Evolutionary conservation across 2,888 invertebrate genomes (phyloP).

Genomic region (Drosophila borborema): DNA sequence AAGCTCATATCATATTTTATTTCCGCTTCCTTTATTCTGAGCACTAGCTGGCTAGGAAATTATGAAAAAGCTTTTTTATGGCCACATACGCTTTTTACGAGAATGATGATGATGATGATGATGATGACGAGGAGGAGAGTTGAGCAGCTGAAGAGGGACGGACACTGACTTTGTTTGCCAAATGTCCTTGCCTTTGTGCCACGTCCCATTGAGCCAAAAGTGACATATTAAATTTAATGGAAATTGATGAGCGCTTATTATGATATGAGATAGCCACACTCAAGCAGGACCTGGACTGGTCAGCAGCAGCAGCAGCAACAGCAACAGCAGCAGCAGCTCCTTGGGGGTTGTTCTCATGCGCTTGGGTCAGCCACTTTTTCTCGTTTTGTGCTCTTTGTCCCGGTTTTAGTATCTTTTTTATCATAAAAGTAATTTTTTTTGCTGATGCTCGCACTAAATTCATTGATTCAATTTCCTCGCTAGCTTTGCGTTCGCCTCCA

Average conservation of each 20-base stretch:
- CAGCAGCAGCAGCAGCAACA: slow-evolving; percentile 1
- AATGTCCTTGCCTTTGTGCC: slow-evolving; percentile 37
- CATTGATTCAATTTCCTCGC: slow-evolving; percentile 76
- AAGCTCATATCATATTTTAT: slow-evolving; percentile 81
- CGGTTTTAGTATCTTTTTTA: slow-evolving; percentile 62
- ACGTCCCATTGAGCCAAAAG: slow-evolving; percentile 67
- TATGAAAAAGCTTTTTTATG: slow-evolving; percentile 84
- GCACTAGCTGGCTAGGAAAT: slow-evolving; percentile 66
- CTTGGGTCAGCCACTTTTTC: slow-evolving; percentile 47
- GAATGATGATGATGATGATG: slow-evolving; percentile 59
- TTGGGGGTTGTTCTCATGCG: slow-evolving; percentile 39
- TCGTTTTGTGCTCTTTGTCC: slow-evolving; percentile 20
- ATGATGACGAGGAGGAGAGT: slow-evolving; percentile 52
- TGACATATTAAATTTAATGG: slow-evolving; percentile 84
- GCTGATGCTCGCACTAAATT: slow-evolving; percentile 77
- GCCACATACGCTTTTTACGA: slow-evolving; percentile 74
- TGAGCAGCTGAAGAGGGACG: slow-evolving; percentile 15
- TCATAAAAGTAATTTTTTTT: slow-evolving; percentile 77
- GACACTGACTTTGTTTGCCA: slow-evolving; percentile 31
- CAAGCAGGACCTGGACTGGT: slow-evolving; percentile 15
- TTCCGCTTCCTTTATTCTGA: slow-evolving; percentile 54
- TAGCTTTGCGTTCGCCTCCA: slow-evolving; percentile 48
- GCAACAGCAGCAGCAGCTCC: not conserved
- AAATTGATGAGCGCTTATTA: slow-evolving; percentile 84
- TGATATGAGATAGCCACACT: slow-evolving; percentile 79